These are phyloP conservation scores for Haliclona indistincta DNA, from an alignment of 37 sponge, comb jelly and placozoan species.

Conservation along the genomic window DNA sequence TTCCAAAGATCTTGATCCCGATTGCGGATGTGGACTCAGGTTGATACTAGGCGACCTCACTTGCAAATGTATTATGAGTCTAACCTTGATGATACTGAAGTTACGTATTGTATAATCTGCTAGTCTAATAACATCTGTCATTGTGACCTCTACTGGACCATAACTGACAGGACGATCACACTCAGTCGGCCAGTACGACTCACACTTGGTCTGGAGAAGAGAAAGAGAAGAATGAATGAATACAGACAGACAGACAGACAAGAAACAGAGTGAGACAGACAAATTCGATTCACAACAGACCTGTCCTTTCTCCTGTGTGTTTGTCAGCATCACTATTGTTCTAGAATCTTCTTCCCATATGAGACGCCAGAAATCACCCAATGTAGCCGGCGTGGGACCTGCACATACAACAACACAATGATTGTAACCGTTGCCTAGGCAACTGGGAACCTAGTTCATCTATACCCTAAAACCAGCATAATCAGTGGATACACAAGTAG, in stretches of 20 bases:
- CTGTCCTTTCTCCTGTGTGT: conserved; percentile 55
- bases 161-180: conserved; percentile 14
- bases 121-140: conserved; percentile 29
- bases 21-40: too few species aligned
- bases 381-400: conserved; percentile 78
- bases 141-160: conserved; percentile 68
- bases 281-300: conserved; percentile 5
- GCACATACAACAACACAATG: conserved; percentile 5
- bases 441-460: too few species aligned
- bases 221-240: too few species aligned
- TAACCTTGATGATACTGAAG: conserved; percentile 56
- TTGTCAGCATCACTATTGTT: conserved; percentile 94
- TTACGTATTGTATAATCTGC: conserved; percentile 81
- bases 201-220: conserved; percentile 79
- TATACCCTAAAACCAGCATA: too few species aligned
- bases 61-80: too few species aligned
- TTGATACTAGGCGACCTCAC: too few species aligned
- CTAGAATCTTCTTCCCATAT: conserved; percentile 87
- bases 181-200: conserved; percentile 78
- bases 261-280: not conserved
- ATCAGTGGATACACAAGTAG: too few species aligned
- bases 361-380: conserved; percentile 95
- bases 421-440: too few species aligned
- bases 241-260: too few species aligned
- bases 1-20: too few species aligned